Evolutionary conservation across 2,113 vertebrate genomes (phyloP), one percentile per base, ranked within the genome.

Genomic region (Pterocles gutturalis): DNA sequence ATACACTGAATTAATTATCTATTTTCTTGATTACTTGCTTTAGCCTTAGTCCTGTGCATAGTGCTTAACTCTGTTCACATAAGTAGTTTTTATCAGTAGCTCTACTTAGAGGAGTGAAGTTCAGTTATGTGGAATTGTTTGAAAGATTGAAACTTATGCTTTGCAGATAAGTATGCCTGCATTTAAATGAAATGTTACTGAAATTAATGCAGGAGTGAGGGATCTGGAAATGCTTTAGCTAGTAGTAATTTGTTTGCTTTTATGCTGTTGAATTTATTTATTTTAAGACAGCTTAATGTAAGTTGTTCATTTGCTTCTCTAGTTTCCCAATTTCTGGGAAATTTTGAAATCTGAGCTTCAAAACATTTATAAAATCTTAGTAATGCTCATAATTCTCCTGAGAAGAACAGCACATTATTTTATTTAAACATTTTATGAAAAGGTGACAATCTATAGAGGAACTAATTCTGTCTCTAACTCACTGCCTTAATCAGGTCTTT

Each of bases 281-380:
- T 80, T 91, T 69, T 54, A 57, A 95, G 65, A 62, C 69, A 76
- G 49, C 69, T 83, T 84, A 49, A 48, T 87, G 19, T 31, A 92
- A 67, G 65, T 60, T 90, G 48, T 84, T 92, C 15, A 84, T 84
- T 79, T 84, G 17, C 61, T 94, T 87, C 80, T 92, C 49, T 58
- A 43, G 49, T 91, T 93, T 95, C 57, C 55, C 54, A 65, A 0
- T 96, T 95, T 85, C 48, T 87, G 81, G 65, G 69, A 94, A 83
- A 54, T 83, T 84, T 84, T 93, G 73, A 95, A 57, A 87, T 90
- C 73, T 66, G 45, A 87, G 78, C 72, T 92, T 93, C 73, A 80
- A 75, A 90, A 75, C 61, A n/a, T 92, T 77, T 77, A n/a, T 43
- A 64, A 86, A 89, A 55, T 96, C 57, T 94, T 83, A 77, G 25